Percentiles rank a stretch among this genome's conserved stretches.
phyloP scores from a whole-genome alignment of 2,888 invertebrate genomes.

The Timema cristinae region DNA sequence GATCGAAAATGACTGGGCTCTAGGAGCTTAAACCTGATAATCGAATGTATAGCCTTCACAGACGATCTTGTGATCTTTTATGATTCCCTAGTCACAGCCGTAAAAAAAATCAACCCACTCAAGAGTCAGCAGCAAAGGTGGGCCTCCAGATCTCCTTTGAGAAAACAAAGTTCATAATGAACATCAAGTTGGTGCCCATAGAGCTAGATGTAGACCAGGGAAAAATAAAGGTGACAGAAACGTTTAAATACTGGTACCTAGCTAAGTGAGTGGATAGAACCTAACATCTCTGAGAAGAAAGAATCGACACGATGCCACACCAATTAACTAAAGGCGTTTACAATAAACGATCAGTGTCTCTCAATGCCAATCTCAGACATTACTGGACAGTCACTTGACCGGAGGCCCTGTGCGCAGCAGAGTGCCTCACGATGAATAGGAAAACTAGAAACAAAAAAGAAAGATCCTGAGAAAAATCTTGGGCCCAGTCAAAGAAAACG shows the following conservation, averaged over 20 bases:
- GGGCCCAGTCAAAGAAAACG: neutral
- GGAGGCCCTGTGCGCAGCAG: neutral
- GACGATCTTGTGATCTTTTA: neutral
- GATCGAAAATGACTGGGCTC: slow-evolving; percentile 5
- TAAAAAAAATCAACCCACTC: neutral
- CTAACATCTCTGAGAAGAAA: slow-evolving; percentile 1
- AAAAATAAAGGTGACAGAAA: neutral
- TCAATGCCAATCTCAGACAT: neutral
- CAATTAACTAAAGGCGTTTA: neutral
- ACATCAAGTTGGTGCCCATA: neutral
- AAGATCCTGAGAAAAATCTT: no score
- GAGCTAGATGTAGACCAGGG: no score
- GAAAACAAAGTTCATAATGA: neutral
- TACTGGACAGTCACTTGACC: neutral
- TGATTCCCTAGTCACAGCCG: neutral
- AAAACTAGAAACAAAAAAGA: neutral
- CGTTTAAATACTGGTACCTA: neutral
- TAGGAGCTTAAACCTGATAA: slow-evolving; percentile 27
- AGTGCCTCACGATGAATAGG: neutral
- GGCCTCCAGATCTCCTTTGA: no score
- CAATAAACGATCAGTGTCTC: slow-evolving; percentile 7
- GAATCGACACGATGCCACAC: no score
- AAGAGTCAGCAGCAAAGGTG: neutral
- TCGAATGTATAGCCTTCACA: neutral
- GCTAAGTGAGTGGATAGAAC: neutral